Conservation (phyloP, 2,113 vertebrate genomes). For the Aspidoscelis tigris region DNA sequence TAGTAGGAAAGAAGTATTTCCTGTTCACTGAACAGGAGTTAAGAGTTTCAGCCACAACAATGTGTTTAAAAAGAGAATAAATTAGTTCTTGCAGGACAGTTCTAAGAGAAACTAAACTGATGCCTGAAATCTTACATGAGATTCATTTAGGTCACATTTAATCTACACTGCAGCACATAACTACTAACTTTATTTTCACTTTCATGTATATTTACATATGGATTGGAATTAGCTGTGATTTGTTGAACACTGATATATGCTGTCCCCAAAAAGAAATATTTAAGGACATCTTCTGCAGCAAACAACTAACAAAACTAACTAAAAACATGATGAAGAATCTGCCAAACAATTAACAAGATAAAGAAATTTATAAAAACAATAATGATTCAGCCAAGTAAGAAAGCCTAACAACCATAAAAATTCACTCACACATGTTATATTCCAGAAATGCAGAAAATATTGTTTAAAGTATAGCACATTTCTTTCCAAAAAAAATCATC, state of each 20-base stretch:
- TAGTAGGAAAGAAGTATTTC: slow-evolving; percentile 56
- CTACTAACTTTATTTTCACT: background rate
- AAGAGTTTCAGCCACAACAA: slow-evolving; percentile 58
- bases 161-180: too few relatives aligned
- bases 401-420: background rate
- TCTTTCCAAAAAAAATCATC: too few relatives aligned
- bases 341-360: too few relatives aligned
- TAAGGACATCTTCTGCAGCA: too few relatives aligned
- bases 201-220: too few relatives aligned
- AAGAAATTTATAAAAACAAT: too few relatives aligned
- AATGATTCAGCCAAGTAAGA: too few relatives aligned
- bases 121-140: background rate
- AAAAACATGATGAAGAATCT: too few relatives aligned
- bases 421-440: background rate
- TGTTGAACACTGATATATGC: too few relatives aligned
- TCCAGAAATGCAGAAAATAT: background rate
- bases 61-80: slow-evolving; percentile 48
- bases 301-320: too few relatives aligned
- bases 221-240: too few relatives aligned
- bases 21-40: slow-evolving; percentile 35
- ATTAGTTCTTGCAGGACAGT: slow-evolving; percentile 26
- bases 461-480: too few relatives aligned
- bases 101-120: background rate
- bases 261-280: background rate
- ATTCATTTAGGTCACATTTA: background rate